Conservation (phyloP, 2,113 vertebrate species). For the rat (Rattus norvegicus) region GRCr8 NC_086036.1:919501-920000, state of each 20-base stretch:
- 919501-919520: not conserved
- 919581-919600: not conserved
- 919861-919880: not conserved
- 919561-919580: not conserved
- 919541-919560: not conserved
- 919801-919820: not conserved
- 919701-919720: too few relatives aligned
- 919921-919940: not conserved
- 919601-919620: slow-evolving; percentile 42
- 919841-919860: not conserved
- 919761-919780: too few relatives aligned
- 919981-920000: not conserved
- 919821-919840: not conserved
- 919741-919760: too few relatives aligned
- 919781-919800: too few relatives aligned
- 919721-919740: too few relatives aligned
- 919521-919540: not conserved
- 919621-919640: slow-evolving; percentile 7
- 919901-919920: slow-evolving; percentile 44
- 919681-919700: too few relatives aligned
- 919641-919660: not conserved
- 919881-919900: slow-evolving; percentile 33
- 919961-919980: slow-evolving; percentile 21
- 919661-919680: slow-evolving; percentile 29
- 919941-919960: not conserved